Conservation (phyloP, 2,113 vertebrate species). For the Campylorhamphus procurvoides region DNA sequence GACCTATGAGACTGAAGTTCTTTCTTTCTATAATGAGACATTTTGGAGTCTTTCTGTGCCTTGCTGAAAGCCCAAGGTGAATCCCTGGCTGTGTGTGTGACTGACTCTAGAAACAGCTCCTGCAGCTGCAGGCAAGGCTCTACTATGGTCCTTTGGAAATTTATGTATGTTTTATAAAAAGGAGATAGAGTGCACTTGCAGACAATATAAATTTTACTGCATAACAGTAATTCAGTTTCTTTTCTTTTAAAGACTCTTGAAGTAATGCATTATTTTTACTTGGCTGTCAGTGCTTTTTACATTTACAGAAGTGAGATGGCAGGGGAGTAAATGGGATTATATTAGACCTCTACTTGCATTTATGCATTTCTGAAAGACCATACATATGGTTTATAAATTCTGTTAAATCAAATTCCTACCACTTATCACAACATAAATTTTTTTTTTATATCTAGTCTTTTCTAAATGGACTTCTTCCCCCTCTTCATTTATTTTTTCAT, state of each 20-base stretch:
- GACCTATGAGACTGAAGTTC: background rate
- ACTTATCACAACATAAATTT: conserved; percentile 4
- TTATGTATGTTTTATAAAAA: background rate
- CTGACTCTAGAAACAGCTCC: background rate
- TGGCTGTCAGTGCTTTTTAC: background rate
- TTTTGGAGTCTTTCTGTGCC: background rate
- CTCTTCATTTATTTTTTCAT: background rate
- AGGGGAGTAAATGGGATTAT: conserved; percentile 14
- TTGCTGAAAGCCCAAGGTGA: background rate
- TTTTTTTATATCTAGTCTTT: conserved; percentile 2
- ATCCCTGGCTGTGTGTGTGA: background rate
- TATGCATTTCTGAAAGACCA: background rate
- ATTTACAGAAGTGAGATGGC: conserved; percentile 9
- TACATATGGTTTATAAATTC: conserved; percentile 22
- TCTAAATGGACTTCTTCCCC: background rate
- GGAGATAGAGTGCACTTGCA: background rate
- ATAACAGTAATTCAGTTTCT: conserved; percentile 26
- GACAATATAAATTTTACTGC: background rate
- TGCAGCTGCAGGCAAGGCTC: background rate
- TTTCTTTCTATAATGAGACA: background rate
- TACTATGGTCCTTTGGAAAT: background rate
- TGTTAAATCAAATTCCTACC: conserved; percentile 4
- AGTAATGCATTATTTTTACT: conserved; percentile 31
- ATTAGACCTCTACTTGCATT: background rate
- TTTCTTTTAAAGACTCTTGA: conserved; percentile 22